Conservation (phyloP, 1,140 invertebrate species). For the Venustaconcha ellipsiformis region DNA sequence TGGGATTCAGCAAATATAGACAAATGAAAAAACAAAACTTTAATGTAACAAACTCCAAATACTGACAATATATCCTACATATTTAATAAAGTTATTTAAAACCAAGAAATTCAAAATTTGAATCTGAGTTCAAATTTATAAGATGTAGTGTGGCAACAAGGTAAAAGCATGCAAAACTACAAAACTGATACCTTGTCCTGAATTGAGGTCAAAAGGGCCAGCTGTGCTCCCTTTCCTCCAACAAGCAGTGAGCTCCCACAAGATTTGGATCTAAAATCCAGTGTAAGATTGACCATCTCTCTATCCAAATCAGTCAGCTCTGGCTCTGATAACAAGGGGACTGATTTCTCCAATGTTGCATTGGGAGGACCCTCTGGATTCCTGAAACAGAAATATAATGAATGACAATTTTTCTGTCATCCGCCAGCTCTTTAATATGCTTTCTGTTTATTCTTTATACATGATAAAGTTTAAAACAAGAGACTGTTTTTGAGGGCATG, state of each 20-base stretch:
- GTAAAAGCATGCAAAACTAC: not conserved
- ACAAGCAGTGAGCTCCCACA: conserved; percentile 72
- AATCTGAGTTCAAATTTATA: no score
- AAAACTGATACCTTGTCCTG: conserved; percentile 50
- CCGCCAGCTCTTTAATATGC: no score
- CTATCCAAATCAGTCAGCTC: conserved; percentile 6
- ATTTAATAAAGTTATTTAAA: no score
- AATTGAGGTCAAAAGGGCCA: conserved; percentile 74
- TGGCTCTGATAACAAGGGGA: conserved; percentile 47
- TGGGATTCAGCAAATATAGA: no score
- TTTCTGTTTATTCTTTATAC: no score
- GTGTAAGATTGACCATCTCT: conserved; percentile 54
- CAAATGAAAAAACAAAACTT: no score
- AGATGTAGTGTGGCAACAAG: no score
- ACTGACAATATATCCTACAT: no score
- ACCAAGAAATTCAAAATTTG: no score
- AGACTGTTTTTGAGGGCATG: no score
- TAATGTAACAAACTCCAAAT: no score
- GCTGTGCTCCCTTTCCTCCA: conserved; percentile 80
- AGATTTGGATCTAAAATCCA: conserved; percentile 68
- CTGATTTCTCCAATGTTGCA: conserved; percentile 10
- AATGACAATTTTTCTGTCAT: not conserved
- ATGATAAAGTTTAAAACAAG: no score
- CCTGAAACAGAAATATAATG: conserved; percentile 24
- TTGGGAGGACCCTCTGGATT: conserved; percentile 44